A percentile compares a stretch with the other conserved stretches of the same genome.
These are phyloP conservation scores for Steinernema feltiae DNA, from an alignment of 1,140 invertebrate species.

Conservation along the genomic window DNA sequence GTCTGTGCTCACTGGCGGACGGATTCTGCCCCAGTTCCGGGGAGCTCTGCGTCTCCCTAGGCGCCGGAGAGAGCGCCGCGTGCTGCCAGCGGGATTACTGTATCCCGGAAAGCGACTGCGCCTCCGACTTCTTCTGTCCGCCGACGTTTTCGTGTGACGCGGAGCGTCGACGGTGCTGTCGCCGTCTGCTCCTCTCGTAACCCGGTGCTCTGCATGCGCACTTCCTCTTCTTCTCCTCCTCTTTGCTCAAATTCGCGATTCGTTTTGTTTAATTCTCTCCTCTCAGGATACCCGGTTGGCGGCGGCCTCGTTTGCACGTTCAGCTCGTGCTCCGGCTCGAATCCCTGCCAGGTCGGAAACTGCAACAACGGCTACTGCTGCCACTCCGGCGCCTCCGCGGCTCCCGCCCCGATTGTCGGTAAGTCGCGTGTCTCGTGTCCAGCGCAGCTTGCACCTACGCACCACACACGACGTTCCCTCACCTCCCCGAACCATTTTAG, in stretches of 20 bases:
- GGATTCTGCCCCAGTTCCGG: background rate
- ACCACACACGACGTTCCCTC: conserved; percentile 11
- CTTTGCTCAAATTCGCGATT: background rate
- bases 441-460: background rate
- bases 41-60: background rate
- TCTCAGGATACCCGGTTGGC: background rate
- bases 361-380: conserved; percentile 57
- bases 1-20: background rate
- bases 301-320: conserved; percentile 52
- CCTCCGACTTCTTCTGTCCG: background rate
- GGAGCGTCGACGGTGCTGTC: background rate
- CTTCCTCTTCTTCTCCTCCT: background rate
- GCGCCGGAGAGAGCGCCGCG: background rate
- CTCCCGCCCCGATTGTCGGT: conserved; percentile 11
- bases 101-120: background rate
- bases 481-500: background rate
- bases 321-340: conserved; percentile 40
- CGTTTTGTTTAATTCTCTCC: background rate
- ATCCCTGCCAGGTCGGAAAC: conserved; percentile 49
- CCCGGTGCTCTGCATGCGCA: background rate
- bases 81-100: background rate
- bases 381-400: conserved; percentile 15
- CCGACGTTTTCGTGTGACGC: background rate
- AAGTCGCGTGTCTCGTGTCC: background rate
- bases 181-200: background rate